These are phyloP conservation scores for Herpetotheres cachinnans DNA, from an alignment of 2,113 vertebrate genomes.

Conservation along the genomic window DNA sequence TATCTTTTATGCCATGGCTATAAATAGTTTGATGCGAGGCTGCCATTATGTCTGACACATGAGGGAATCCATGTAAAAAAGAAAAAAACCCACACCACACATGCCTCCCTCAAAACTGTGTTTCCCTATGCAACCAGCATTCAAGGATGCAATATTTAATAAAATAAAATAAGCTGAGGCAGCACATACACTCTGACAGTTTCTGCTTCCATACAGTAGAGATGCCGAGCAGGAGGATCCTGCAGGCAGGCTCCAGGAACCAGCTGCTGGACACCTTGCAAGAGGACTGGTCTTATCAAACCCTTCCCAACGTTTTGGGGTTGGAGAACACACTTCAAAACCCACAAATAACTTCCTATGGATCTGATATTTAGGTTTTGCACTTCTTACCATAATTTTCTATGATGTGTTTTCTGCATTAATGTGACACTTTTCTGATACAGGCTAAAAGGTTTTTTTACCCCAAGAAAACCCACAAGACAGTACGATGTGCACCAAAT, in stretches of 20 bases:
- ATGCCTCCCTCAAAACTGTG: not conserved
- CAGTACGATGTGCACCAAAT: not conserved
- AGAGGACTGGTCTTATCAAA: not conserved
- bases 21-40: not conserved
- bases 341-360: not conserved
- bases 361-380: not conserved
- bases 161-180: not conserved
- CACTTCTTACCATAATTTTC: not conserved
- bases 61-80: not conserved
- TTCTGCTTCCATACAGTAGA: not conserved
- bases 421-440: not conserved
- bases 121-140: not conserved
- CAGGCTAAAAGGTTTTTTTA: not conserved
- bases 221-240: not conserved
- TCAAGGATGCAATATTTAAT: not conserved
- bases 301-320: not conserved
- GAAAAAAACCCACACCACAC: not conserved
- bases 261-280: not conserved
- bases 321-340: not conserved
- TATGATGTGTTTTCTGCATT: not conserved
- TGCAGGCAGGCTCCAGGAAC: not conserved
- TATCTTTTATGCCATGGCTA: not conserved
- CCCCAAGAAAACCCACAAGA: not conserved
- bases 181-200: not conserved
- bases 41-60: not conserved